These are phyloP conservation scores for Alviniconcha strummeri DNA, from an alignment of 2,888 invertebrate genomes.

Conservation along the genomic window DNA sequence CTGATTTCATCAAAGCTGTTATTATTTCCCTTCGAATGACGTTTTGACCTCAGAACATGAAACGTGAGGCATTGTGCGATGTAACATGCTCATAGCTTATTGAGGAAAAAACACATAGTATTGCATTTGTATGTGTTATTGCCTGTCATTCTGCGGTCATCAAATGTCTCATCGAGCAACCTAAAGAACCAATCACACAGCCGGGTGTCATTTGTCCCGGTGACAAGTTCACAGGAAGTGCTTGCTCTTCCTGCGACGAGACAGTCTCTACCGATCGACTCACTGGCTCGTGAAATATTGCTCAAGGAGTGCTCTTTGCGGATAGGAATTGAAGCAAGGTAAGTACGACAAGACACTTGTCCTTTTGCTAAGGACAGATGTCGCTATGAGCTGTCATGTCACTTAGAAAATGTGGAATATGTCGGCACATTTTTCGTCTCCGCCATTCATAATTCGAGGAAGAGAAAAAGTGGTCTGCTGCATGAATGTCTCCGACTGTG, in stretches of 20 bases:
- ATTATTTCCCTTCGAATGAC: too few relatives aligned
- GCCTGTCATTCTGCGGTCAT: not conserved
- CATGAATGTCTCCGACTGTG: not conserved
- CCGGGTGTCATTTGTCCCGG: slow-evolving; percentile 24
- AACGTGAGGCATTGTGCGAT: not conserved
- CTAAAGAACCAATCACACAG: slow-evolving; percentile 23
- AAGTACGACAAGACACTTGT: not conserved
- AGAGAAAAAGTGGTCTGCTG: not conserved
- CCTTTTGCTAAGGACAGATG: not conserved
- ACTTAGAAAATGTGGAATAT: not conserved
- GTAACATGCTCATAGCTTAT: not conserved
- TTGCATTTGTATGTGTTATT: not conserved
- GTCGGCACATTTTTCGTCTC: slow-evolving; percentile 7
- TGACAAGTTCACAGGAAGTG: slow-evolving; percentile 27
- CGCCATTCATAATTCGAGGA: not conserved
- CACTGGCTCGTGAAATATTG: not conserved
- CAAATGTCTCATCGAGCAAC: not conserved
- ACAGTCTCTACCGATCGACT: slow-evolving; percentile 17
- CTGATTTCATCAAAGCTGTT: too few relatives aligned
- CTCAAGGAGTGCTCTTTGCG: not conserved
- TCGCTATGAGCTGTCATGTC: not conserved
- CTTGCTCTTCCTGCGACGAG: slow-evolving; percentile 16
- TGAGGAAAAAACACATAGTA: not conserved
- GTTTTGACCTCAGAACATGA: not conserved
- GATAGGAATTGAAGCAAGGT: not conserved